Base-by-base conservation (phyloP, 2,888 invertebrate species). In the Agriopis aurantiaria region DNA sequence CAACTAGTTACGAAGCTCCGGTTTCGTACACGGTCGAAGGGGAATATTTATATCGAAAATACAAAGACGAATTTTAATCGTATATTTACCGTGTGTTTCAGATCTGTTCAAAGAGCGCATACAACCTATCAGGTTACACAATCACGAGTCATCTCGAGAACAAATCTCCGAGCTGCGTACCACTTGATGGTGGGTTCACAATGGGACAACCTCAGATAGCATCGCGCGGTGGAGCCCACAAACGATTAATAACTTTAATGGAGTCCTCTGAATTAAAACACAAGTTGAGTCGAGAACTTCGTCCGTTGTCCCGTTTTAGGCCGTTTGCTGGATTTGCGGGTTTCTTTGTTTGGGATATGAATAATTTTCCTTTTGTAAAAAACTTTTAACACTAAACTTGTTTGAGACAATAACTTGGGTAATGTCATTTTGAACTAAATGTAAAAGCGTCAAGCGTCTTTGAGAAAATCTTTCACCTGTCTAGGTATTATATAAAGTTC, bases 241-340 rank as follows among this genome's bases (percentile, higher is more conserved):
- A 43, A 63, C 68, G 58, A 61, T 69, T 61, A 52, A 69, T 65
- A 69, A 65, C 52, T 69, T 69, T 52, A 65, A 69, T 65, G 69
- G 69, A 69, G 60, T 61, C 61, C 8, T 45, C 45, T 2, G 65
- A 69, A 69, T 57, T 69, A 69, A 61, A 65, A 69, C 68, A 56
- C 61, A 69, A 69, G 61, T 69, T 60, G 48, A 17, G 57, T 51
- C 17, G 55, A 9, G 40, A 55, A 69, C 40, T 60, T 68, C n/a
- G n/a, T 12, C 51, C 60, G 51, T 60, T 59, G 14, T 55, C 49
- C 63, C 64, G 46, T 45, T 64, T 17, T 14, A 23, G 33, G 40
- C 53, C 53, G 52, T 46, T 68, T 46, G 48, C 41, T 45, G 23
- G 52, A 51, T 64, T 65, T 51, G 58, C 53, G 33, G 56, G 59